These are phyloP conservation scores for Protonemura montana DNA, from an alignment of 2,888 invertebrate genomes.

Conservation along the genomic window DNA sequence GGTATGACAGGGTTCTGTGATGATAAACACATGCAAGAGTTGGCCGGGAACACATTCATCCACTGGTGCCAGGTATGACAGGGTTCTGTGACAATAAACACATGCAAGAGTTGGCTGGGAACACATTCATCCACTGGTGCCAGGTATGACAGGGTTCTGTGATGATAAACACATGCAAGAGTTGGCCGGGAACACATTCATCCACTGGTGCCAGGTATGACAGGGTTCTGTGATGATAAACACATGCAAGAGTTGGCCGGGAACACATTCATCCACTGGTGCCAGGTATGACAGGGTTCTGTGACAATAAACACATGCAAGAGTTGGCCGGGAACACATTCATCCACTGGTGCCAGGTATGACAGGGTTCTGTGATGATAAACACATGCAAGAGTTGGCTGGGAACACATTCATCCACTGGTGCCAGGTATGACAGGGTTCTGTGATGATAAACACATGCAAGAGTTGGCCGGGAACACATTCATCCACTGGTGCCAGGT, in stretches of 20 bases:
- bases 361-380: neutral
- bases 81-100: neutral
- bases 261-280: constrained; percentile 4
- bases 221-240: neutral
- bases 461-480: too few species aligned
- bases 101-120: too few species aligned
- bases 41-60: constrained; percentile 1
- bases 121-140: constrained; percentile 7
- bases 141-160: neutral
- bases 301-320: neutral
- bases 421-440: neutral
- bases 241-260: too few species aligned
- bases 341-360: neutral
- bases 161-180: neutral
- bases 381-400: neutral
- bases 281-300: neutral
- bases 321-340: too few species aligned
- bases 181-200: too few species aligned
- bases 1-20: neutral
- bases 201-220: neutral
- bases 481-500: neutral
- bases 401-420: constrained; percentile 3
- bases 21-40: neutral
- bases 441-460: neutral
- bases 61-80: neutral